phyloP scores from a whole-genome alignment of 2,797 vertebrate genomes.

The Acomys russatus region DNA sequence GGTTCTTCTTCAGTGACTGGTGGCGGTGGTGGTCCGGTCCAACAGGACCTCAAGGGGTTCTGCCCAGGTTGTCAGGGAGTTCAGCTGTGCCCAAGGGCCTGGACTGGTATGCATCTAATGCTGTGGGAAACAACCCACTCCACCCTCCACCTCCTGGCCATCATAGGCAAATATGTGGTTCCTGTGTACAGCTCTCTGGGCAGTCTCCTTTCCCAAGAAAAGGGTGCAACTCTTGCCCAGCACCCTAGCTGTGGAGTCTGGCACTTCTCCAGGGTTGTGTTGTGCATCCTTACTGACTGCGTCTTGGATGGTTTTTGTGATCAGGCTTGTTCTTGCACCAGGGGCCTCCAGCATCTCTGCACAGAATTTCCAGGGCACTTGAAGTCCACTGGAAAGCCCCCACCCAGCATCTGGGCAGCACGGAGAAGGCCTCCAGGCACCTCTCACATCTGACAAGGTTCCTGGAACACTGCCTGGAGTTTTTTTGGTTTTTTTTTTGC shows the following conservation, averaged over 20 bases:
- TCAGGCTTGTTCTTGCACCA: neutral
- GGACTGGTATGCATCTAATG: neutral
- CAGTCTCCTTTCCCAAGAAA: neutral
- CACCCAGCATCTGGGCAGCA: neutral
- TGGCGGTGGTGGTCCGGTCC: neutral
- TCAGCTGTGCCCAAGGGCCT: neutral
- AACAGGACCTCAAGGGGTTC: neutral
- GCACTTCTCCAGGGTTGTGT: neutral
- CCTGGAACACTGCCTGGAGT: neutral
- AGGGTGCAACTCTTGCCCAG: neutral
- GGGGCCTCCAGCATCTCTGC: neutral
- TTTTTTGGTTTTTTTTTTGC: neutral
- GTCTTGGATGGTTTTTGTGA: neutral
- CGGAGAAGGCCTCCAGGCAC: neutral
- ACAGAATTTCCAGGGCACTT: constrained; percentile 5
- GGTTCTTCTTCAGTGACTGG: neutral
- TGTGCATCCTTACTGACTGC: neutral
- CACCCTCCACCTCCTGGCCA: neutral
- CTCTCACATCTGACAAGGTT: neutral
- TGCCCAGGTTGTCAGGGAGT: neutral
- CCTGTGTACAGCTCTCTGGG: neutral
- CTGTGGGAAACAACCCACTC: neutral
- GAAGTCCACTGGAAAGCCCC: neutral
- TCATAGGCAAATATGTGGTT: neutral
- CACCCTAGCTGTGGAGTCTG: neutral